A percentile compares a stretch with the other conserved stretches of the same genome.
Evolutionary conservation across 1,140 invertebrate species (phyloP).

Genomic region (Saccostrea glomerata): DNA sequence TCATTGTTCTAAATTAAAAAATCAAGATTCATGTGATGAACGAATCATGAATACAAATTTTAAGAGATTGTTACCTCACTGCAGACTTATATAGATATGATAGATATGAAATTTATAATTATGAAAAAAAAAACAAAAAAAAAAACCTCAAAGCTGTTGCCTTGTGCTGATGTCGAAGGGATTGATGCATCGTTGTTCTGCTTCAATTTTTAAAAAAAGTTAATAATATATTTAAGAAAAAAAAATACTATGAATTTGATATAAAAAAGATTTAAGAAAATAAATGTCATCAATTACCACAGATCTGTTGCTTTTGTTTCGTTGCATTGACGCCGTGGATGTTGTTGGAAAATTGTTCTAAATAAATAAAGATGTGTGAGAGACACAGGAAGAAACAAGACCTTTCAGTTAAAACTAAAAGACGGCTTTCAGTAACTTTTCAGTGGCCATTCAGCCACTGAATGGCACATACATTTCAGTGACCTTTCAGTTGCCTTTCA

Average conservation of each 20-base stretch:
- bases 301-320: neutral
- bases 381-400: too few relatives aligned
- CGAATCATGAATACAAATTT: neutral
- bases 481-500: too few relatives aligned
- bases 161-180: neutral
- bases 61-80: neutral
- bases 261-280: neutral
- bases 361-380: neutral
- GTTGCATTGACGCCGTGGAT: neutral
- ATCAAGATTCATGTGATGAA: neutral
- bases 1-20: conserved; percentile 8
- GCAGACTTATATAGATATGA: neutral
- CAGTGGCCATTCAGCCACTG: too few relatives aligned
- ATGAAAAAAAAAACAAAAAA: neutral
- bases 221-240: neutral
- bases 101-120: conserved; percentile 4
- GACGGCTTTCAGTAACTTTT: too few relatives aligned
- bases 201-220: neutral
- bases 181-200: neutral
- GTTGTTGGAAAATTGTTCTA: conserved; percentile 6
- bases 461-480: too few relatives aligned
- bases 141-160: neutral
- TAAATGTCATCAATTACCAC: neutral
- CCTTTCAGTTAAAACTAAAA: too few relatives aligned
- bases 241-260: too few relatives aligned